phyloP scores from a whole-genome alignment of 2,888 invertebrate genomes.

The Calliopum simillimum region DNA sequence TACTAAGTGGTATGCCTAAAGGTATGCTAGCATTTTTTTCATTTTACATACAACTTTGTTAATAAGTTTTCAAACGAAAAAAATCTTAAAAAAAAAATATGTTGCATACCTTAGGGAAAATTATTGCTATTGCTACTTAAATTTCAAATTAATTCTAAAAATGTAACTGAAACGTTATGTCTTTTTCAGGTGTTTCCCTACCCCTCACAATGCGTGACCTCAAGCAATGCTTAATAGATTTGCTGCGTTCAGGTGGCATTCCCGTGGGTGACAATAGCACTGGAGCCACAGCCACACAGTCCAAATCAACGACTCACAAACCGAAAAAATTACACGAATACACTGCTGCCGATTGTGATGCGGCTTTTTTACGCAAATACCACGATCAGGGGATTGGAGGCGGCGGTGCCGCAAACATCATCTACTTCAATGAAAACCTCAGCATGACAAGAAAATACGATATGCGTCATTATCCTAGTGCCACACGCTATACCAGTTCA shows the following conservation, averaged over 20 bases:
- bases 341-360: conserved; percentile 61
- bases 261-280: conserved; percentile 49
- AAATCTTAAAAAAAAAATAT: too few relatives aligned
- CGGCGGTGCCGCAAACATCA: conserved; percentile 52
- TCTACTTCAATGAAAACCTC: conserved; percentile 67
- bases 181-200: neutral
- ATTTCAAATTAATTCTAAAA: too few relatives aligned
- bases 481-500: conserved; percentile 41
- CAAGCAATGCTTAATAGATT: conserved; percentile 64
- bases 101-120: too few relatives aligned
- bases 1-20: too few relatives aligned
- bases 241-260: conserved; percentile 60
- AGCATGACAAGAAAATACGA: conserved; percentile 66
- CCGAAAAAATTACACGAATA: conserved; percentile 65
- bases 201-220: conserved; percentile 61
- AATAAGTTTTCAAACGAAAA: too few relatives aligned
- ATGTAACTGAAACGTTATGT: too few relatives aligned
- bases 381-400: conserved; percentile 56
- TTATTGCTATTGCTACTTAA: too few relatives aligned
- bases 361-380: conserved; percentile 63
- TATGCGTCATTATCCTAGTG: conserved; percentile 54
- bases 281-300: neutral
- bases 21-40: too few relatives aligned
- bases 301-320: conserved; percentile 46
- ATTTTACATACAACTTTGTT: too few relatives aligned